Conservation (phyloP, 35 echinoderm and acorn worm species). For the Heliocidaris erythrogramma region DNA sequence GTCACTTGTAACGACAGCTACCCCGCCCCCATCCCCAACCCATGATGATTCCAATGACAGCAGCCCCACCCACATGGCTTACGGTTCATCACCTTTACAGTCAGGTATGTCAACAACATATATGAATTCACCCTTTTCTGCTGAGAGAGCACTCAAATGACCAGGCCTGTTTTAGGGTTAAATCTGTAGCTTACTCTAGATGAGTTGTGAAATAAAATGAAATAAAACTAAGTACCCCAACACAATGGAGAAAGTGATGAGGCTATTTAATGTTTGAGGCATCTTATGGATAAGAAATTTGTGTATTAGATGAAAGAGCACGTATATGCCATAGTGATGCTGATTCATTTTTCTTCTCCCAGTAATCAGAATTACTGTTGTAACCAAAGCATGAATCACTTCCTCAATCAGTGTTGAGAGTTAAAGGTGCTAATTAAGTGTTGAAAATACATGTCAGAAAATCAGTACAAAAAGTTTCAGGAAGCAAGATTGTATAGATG, state of each 20-base stretch:
- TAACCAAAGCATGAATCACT: background rate
- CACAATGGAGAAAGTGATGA: too few relatives aligned
- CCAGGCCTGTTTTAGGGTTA: too few relatives aligned
- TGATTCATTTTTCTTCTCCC: background rate
- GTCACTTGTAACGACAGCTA: constrained; percentile 88
- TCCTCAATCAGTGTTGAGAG: background rate
- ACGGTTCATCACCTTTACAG: constrained; percentile 94
- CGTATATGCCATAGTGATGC: background rate
- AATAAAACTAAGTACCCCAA: too few relatives aligned
- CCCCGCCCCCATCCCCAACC: constrained; percentile 87
- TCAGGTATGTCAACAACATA: constrained; percentile 67
- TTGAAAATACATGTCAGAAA: background rate
- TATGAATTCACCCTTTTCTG: too few relatives aligned
- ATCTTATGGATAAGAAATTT: too few relatives aligned
- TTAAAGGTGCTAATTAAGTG: background rate
- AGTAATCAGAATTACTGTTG: background rate
- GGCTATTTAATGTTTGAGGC: too few relatives aligned
- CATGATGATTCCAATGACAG: constrained; percentile 78
- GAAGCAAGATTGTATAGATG: too few relatives aligned
- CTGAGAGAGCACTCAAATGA: too few relatives aligned
- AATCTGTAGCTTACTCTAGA: too few relatives aligned
- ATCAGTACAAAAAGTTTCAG: too few relatives aligned
- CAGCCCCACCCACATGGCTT: constrained; percentile 78
- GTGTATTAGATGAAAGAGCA: background rate
- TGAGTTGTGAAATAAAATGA: too few relatives aligned